phyloP scores from a whole-genome alignment of 2,113 vertebrate genomes.

The Tiliqua scincoides region DNA sequence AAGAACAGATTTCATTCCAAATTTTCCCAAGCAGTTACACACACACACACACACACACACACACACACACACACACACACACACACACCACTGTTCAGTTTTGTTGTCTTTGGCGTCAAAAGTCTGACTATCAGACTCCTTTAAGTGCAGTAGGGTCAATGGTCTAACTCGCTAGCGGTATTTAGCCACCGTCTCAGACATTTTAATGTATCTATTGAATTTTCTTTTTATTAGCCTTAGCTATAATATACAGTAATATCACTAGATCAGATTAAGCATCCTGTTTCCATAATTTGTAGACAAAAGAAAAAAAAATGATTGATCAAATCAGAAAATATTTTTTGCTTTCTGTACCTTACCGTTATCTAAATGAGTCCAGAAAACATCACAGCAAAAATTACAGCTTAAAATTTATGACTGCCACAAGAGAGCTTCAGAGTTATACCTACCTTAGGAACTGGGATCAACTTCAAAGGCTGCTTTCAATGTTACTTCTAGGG shows the following conservation, averaged over 20 bases:
- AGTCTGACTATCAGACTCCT: conserved; percentile 65
- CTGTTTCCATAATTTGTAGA: conserved; percentile 70
- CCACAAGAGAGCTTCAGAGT: background rate
- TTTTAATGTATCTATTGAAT: conserved; percentile 76
- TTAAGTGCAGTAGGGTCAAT: conserved; percentile 71
- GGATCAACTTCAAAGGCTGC: background rate
- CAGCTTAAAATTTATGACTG: background rate
- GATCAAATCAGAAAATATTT: conserved; percentile 53
- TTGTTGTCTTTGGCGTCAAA: conserved; percentile 60
- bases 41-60: background rate
- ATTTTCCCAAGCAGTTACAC: conserved; percentile 20
- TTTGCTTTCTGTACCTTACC: conserved; percentile 54
- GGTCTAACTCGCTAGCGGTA: conserved; percentile 43
- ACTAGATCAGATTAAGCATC: conserved; percentile 60
- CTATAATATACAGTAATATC: conserved; percentile 58
- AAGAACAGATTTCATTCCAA: conserved; percentile 49
- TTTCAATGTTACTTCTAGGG: background rate
- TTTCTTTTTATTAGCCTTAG: conserved; percentile 75
- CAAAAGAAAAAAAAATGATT: conserved; percentile 49
- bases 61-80: background rate
- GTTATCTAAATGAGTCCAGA: conserved; percentile 17
- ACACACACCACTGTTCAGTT: background rate
- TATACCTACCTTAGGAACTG: background rate
- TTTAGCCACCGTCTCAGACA: conserved; percentile 60
- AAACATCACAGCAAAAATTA: background rate